Conservation (phyloP, 1,140 invertebrate genomes). For the Battus philenor region DNA sequence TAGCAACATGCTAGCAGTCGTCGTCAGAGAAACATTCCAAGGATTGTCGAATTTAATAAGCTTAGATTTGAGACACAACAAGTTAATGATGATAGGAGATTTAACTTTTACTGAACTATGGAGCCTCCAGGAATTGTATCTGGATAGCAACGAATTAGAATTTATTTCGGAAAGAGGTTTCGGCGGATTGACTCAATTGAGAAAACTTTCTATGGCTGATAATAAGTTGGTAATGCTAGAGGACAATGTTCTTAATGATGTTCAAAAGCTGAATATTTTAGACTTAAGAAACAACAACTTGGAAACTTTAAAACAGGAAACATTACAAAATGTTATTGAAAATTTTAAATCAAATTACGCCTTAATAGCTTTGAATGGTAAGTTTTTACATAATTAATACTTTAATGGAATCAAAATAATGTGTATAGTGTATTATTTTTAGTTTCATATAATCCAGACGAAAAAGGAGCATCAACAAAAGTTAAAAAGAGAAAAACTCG, state of each 20-base stretch:
- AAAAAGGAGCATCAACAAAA: too few species aligned
- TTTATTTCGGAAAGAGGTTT: conserved; percentile 83
- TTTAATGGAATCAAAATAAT: too few species aligned
- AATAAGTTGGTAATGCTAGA: conserved; percentile 83
- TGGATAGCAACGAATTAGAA: conserved; percentile 82
- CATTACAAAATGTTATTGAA: conserved; percentile 82
- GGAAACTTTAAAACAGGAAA: conserved; percentile 83
- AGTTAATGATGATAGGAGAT: conserved; percentile 83
- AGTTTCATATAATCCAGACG: too few species aligned
- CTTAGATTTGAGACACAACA: conserved; percentile 82
- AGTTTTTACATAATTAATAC: conserved; percentile 26
- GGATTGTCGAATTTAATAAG: conserved; percentile 81
- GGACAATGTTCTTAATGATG: conserved; percentile 80
- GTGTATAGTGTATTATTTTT: too few species aligned
- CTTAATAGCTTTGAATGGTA: conserved; percentile 61
- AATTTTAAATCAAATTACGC: conserved; percentile 80
- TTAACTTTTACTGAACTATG: conserved; percentile 84
- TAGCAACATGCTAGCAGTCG: conserved; percentile 81
- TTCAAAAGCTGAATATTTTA: conserved; percentile 80
- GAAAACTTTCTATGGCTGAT: conserved; percentile 81
- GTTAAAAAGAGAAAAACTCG: too few species aligned
- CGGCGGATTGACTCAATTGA: conserved; percentile 81
- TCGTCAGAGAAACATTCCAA: conserved; percentile 83
- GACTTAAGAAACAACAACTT: conserved; percentile 85
- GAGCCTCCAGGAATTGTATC: conserved; percentile 82